Percentiles rank a stretch among this genome's conserved stretches.
These are phyloP conservation scores for Parauchenoglanis punctatus DNA, from an alignment of 2,797 vertebrate genomes.

Conservation along the genomic window DNA sequence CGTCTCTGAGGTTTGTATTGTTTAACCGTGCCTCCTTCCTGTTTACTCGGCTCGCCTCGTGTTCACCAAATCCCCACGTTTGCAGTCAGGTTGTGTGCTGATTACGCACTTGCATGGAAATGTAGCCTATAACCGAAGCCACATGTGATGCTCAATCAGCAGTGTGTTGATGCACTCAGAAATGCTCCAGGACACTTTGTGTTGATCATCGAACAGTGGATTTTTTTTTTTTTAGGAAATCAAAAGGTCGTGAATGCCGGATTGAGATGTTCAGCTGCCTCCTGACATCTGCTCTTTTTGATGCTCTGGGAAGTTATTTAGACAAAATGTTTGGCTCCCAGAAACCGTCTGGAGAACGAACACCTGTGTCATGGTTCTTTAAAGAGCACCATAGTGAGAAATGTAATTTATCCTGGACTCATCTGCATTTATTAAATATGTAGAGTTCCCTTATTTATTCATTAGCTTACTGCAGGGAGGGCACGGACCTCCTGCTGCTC, in stretches of 20 bases:
- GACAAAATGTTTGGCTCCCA: not conserved
- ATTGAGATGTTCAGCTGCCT: not conserved
- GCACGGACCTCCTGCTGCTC: not conserved
- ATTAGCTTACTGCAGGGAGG: not conserved
- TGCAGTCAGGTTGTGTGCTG: not conserved
- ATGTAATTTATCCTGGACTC: not conserved
- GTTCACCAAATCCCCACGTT: slow-evolving; percentile 9
- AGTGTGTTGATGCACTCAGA: not conserved
- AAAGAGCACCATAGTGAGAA: not conserved
- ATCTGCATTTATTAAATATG: not conserved
- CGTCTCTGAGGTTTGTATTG: slow-evolving; percentile 17
- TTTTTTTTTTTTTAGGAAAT: not conserved
- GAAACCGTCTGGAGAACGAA: not conserved
- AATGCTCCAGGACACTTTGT: not conserved
- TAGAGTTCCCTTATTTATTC: not conserved
- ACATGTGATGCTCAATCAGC: not conserved
- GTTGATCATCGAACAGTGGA: not conserved
- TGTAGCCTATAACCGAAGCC: not conserved
- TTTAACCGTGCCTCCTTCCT: slow-evolving; percentile 27
- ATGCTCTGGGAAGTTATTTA: not conserved
- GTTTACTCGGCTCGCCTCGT: slow-evolving; percentile 1
- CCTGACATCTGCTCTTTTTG: not conserved
- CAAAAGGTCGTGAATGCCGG: not conserved
- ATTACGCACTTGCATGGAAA: not conserved
- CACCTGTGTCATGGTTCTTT: not conserved